Evolutionary conservation across 2,113 vertebrate species (phyloP).

Genomic region (Myotis brandtii): DNA sequence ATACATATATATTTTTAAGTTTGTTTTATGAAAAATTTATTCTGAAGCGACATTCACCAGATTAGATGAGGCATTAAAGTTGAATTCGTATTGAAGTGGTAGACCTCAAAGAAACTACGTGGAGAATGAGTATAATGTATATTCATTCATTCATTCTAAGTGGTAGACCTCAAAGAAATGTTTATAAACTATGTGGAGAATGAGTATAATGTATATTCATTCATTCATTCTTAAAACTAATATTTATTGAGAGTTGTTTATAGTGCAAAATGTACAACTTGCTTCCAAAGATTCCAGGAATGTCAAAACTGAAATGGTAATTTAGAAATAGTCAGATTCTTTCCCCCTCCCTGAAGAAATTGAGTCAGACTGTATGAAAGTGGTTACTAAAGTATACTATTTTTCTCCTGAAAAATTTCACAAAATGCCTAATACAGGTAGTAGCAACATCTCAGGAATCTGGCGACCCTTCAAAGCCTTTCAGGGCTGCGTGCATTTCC

Average conservation of each 20-base stretch:
- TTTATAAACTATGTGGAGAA: background rate
- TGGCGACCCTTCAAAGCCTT: slow-evolving; percentile 49
- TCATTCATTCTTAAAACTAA: slow-evolving; percentile 14
- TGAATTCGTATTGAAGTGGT: background rate
- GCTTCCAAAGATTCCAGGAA: background rate
- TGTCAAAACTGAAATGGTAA: background rate
- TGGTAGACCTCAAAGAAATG: slow-evolving; percentile 11
- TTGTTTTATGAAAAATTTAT: background rate
- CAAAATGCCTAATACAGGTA: background rate
- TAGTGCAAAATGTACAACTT: background rate
- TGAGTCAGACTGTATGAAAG: background rate
- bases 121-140: background rate
- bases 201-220: background rate
- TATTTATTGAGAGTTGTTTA: background rate
- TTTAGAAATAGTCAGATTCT: background rate
- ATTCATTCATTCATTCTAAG: background rate
- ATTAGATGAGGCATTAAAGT: background rate
- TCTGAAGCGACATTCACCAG: background rate
- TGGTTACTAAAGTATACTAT: background rate
- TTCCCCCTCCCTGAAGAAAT: background rate
- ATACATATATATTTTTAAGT: background rate
- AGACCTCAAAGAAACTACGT: background rate
- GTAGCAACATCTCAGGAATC: background rate
- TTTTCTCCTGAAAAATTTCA: background rate
- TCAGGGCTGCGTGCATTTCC: background rate